These are phyloP conservation scores for Eumerus sabulonum DNA, from an alignment of 2,888 invertebrate genomes.

Conservation along the genomic window DNA sequence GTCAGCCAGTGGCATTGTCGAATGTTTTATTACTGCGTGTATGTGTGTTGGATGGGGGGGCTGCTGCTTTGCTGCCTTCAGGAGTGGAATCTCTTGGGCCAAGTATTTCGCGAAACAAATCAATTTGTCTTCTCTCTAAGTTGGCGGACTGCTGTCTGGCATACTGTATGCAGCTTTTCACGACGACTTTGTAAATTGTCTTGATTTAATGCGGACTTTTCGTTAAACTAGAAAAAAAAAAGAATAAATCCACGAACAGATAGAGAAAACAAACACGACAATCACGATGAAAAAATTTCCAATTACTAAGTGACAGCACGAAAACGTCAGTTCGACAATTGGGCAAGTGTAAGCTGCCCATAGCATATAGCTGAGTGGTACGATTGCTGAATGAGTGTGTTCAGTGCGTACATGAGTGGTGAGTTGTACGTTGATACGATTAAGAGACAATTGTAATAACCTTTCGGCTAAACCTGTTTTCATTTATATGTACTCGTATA, in stretches of 20 bases:
- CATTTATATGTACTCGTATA: too few relatives aligned
- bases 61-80: conserved; percentile 17
- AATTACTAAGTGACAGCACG: conserved; percentile 45
- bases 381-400: conserved; percentile 31
- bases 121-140: conserved; percentile 30
- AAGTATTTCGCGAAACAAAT: conserved; percentile 36
- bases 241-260: conserved; percentile 53
- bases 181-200: conserved; percentile 29
- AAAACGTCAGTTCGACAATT: conserved; percentile 48
- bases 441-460: too few relatives aligned
- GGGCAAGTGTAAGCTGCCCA: conserved; percentile 32
- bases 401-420: conserved; percentile 20
- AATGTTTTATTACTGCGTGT: conserved; percentile 57
- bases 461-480: too few relatives aligned
- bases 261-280: conserved; percentile 64
- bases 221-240: conserved; percentile 13
- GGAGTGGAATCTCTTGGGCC: conserved; percentile 24
- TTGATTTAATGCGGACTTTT: conserved; percentile 45
- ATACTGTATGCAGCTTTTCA: conserved; percentile 48
- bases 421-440: conserved; percentile 5
- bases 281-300: conserved; percentile 56
- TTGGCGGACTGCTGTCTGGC: conserved; percentile 41
- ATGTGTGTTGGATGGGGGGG: conserved; percentile 42
- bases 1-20: conserved; percentile 77
- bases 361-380: conserved; percentile 6